Evolutionary conservation across 2,113 vertebrate genomes (phyloP), one percentile per base, ranked within the genome.

Genomic region (Cephalophus harveyi): DNA sequence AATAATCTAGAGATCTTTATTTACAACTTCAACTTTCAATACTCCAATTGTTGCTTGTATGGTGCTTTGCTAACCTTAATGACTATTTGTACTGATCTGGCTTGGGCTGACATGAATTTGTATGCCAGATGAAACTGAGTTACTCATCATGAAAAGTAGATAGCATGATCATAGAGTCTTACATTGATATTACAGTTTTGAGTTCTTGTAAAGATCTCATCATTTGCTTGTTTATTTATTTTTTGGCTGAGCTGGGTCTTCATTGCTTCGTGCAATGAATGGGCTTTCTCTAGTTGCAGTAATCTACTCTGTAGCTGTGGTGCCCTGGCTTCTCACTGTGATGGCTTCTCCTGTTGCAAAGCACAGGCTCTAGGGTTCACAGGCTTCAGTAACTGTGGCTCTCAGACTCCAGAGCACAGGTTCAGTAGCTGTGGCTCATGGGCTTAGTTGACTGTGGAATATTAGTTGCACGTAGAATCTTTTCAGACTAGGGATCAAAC

Each of bases 1-100:
- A 78, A 91, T 57, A 76, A 92, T 83, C 54, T 40, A 81, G 79
- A 78, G 50, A 54, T 95, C 28, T 33, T 97, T 4, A 4, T 27
- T 6, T 30, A 21, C 83, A 67, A 91, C 57, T 40, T 10, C 55
- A 86, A 86, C 23, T 84, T 84, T 30, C 19, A 78, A 25, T 54
- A 54, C 4, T 52, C n/a, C 27, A 7, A 6, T 50, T 43, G 30
- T 30, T 86, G 55, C 15, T 55, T 16, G 57, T 30, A 10, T 30
- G 48, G 10, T 30, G 28, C 25, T 52, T 94, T 54, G 27, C 21
- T 8, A 71, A 36, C 2, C 5, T 11, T 13, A 7, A 14, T 30
- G 74, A 62, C 9, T 9, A 15, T 71, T 76, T 28, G 30, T 54
- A 46, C 25, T 74, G 25, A 28, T 48, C 28, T 71, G 91, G 12